A percentile compares a stretch with the other conserved stretches of the same genome.
These are phyloP conservation scores for Ochlodes sylvanus DNA, from an alignment of 2,888 invertebrate genomes.

Conservation along the genomic window DNA sequence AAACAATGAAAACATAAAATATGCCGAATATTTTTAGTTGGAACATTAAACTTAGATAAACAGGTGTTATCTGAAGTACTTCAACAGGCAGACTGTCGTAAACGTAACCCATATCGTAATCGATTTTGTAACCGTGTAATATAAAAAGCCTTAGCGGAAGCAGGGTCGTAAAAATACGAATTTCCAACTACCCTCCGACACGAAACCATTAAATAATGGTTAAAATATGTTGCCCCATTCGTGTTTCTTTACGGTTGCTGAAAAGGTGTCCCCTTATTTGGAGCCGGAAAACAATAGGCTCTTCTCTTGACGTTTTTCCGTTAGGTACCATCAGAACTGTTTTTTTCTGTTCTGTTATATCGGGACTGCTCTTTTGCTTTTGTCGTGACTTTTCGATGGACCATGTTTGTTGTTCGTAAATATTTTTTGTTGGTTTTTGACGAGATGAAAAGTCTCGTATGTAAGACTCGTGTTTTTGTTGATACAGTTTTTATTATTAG, in stretches of 20 bases:
- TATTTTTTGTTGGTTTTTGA: slow-evolving; percentile 17
- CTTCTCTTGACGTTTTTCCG: slow-evolving; percentile 22
- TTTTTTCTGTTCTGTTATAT: slow-evolving; percentile 8
- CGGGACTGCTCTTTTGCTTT: background rate
- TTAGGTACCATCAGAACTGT: slow-evolving; percentile 6
- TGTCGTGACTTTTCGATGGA: slow-evolving; percentile 18
- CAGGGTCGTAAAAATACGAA: slow-evolving; percentile 43
- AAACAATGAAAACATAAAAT: too few species aligned
- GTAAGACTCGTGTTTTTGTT: slow-evolving; percentile 4
- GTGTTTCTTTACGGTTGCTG: slow-evolving; percentile 25
- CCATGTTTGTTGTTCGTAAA: slow-evolving; percentile 14
- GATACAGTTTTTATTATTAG: background rate
- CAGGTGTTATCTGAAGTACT: background rate
- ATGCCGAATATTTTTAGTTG: too few species aligned
- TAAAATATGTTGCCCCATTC: slow-evolving; percentile 41
- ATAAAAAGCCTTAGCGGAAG: slow-evolving; percentile 18
- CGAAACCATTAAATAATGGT: slow-evolving; percentile 44
- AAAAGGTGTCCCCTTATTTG: slow-evolving; percentile 27
- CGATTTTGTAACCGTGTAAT: slow-evolving; percentile 19
- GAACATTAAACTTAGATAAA: background rate
- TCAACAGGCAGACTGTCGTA: background rate
- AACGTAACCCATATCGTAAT: slow-evolving; percentile 7
- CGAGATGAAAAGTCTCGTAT: background rate
- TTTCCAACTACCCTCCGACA: slow-evolving; percentile 43
- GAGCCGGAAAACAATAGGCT: slow-evolving; percentile 20